These are phyloP conservation scores for Cantharis rufa DNA, from an alignment of 2,888 invertebrate species.

Conservation along the genomic window DNA sequence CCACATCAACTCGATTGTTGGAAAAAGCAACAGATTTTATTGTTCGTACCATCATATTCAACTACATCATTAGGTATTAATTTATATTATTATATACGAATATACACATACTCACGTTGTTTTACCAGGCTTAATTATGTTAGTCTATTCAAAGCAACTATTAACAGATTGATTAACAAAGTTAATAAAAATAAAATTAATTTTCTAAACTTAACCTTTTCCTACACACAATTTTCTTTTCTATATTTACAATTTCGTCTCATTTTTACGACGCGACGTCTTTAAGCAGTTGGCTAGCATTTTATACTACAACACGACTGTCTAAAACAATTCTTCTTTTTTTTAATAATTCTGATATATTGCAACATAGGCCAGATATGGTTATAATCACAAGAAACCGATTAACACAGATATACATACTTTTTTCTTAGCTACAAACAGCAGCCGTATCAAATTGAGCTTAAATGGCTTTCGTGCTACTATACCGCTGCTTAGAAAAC, in stretches of 20 bases:
- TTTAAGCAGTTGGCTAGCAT: conserved; percentile 12
- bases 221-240: conserved; percentile 37
- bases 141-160: conserved; percentile 26
- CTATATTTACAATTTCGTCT: conserved; percentile 48
- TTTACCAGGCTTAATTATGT: conserved; percentile 20
- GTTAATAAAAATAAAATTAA: conserved; percentile 32
- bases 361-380: conserved; percentile 44
- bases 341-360: conserved; percentile 33
- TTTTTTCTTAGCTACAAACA: not conserved
- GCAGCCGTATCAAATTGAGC: conserved; percentile 19
- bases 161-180: conserved; percentile 32
- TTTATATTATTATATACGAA: conserved; percentile 11
- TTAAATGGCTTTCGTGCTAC: conserved; percentile 1
- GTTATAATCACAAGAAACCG: conserved; percentile 29
- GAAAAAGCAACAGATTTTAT: not conserved
- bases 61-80: not conserved
- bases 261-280: conserved; percentile 32
- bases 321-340: conserved; percentile 37
- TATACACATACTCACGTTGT: conserved; percentile 23
- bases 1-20: not conserved
- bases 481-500: not conserved
- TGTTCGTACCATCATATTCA: not conserved
- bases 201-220: conserved; percentile 42
- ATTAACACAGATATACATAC: conserved; percentile 6
- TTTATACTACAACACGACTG: conserved; percentile 35